Percentiles rank a stretch among this genome's conserved stretches.
Conservation (phyloP, 2,797 vertebrate genomes). For the Perodicticus potto region DNA sequence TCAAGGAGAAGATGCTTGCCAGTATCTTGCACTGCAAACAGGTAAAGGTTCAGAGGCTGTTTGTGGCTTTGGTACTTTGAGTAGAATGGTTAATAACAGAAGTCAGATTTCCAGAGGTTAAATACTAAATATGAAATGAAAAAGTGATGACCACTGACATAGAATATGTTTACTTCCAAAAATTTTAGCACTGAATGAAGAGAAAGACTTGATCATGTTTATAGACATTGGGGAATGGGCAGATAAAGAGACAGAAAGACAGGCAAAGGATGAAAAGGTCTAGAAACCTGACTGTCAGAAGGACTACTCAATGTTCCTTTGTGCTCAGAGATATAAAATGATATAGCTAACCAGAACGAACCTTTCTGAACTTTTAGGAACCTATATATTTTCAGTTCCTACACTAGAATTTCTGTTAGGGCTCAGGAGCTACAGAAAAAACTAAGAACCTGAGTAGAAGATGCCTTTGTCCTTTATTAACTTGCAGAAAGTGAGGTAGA, state of each 20-base stretch:
- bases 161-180: background rate
- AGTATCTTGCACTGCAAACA: background rate
- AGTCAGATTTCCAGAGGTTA: background rate
- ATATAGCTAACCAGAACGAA: background rate
- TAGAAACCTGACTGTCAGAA: background rate
- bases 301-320: background rate
- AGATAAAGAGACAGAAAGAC: background rate
- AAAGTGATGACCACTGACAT: background rate
- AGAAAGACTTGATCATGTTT: background rate
- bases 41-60: background rate
- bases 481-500: background rate
- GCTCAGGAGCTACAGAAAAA: background rate
- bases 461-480: background rate
- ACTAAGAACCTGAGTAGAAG: background rate
- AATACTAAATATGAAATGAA: constrained; percentile 1
- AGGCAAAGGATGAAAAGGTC: background rate
- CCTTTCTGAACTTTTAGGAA: background rate
- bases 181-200: background rate
- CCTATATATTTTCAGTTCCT: background rate
- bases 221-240: background rate
- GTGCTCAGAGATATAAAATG: background rate
- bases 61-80: background rate
- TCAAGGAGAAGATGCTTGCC: background rate
- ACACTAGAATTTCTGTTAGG: background rate
- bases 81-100: background rate